Conservation (phyloP, 2,797 vertebrate genomes). For the Parauchenoglanis punctatus region DNA sequence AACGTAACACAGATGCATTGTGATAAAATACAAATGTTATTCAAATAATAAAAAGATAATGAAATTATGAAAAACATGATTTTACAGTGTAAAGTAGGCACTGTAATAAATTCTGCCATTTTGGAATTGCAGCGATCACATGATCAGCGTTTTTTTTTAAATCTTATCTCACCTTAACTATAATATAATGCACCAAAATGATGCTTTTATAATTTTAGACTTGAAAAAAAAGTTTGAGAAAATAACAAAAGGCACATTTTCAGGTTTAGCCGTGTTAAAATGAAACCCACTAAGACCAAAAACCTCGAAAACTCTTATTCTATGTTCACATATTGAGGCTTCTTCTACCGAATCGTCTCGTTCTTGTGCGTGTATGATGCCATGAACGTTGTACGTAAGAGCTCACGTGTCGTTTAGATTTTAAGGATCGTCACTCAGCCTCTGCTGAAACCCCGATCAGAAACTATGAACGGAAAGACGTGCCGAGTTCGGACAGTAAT, state of each 20-base stretch:
- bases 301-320: background rate
- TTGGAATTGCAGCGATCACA: background rate
- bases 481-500: background rate
- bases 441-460: background rate
- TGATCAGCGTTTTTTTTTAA: background rate
- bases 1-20: background rate
- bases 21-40: background rate
- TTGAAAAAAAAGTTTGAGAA: background rate
- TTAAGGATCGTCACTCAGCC: background rate
- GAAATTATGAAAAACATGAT: background rate
- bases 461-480: background rate
- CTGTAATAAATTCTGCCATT: too few species aligned
- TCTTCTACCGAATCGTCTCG: background rate
- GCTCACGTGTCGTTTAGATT: background rate
- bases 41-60: too few species aligned
- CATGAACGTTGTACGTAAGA: background rate
- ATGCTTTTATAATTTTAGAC: background rate
- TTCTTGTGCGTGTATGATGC: background rate
- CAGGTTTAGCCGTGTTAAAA: background rate
- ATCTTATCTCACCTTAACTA: too few species aligned
- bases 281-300: background rate
- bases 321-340: background rate
- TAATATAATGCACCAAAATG: background rate
- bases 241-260: background rate
- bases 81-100: background rate